A percentile compares a stretch with the other conserved stretches of the same genome.
Evolutionary conservation across 2,888 invertebrate species (phyloP).

Genomic region (Calliphora vomitoria): DNA sequence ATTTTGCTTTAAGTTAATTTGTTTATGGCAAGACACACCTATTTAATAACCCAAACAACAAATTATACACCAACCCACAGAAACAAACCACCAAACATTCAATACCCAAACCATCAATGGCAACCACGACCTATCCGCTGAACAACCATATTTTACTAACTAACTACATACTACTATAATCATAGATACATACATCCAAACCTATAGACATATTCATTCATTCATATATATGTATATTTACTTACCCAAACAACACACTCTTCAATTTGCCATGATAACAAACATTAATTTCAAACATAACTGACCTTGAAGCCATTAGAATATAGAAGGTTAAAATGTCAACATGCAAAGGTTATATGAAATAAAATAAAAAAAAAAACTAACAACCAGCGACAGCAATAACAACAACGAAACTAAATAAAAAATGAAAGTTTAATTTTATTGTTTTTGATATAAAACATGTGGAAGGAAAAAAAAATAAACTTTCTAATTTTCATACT

Average conservation of each 20-base stretch:
- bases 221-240: background rate
- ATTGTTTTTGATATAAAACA: conserved; percentile 30
- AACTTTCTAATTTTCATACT: background rate
- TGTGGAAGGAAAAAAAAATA: conserved; percentile 1
- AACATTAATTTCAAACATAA: conserved; percentile 68
- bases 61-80: conserved; percentile 43
- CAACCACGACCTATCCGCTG: conserved; percentile 1
- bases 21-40: conserved; percentile 66
- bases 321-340: conserved; percentile 72
- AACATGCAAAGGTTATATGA: conserved; percentile 73
- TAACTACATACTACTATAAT: background rate
- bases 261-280: conserved; percentile 63
- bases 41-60: conserved; percentile 54
- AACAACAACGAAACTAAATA: conserved; percentile 25
- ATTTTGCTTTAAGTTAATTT: conserved; percentile 58
- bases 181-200: background rate
- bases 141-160: conserved; percentile 32
- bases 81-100: conserved; percentile 24
- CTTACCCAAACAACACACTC: conserved; percentile 5
- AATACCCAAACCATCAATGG: conserved; percentile 42
- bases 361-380: background rate
- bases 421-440: conserved; percentile 48
- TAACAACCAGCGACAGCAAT: conserved; percentile 3
- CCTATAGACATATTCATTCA: background rate
- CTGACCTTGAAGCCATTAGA: conserved; percentile 71